Percentiles rank a stretch among this genome's conserved stretches.
phyloP scores from a whole-genome alignment of 2,113 vertebrate genomes.

The Origma solitaria region DNA sequence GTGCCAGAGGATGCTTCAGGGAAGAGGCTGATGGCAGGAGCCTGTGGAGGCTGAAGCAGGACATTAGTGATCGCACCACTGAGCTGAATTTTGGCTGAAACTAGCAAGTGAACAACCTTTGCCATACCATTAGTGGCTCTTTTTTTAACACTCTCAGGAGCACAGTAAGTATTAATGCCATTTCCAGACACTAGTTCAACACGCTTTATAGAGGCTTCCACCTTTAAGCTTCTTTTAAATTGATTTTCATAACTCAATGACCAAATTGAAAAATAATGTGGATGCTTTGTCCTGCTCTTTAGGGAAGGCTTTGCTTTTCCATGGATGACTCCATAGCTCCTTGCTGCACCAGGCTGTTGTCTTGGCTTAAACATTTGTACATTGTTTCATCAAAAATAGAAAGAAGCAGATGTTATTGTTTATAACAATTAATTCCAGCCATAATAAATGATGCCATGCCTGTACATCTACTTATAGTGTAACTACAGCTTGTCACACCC shows the following conservation, averaged over 20 bases:
- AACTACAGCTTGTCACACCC: accelerated
- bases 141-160: neutral
- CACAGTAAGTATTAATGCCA: neutral
- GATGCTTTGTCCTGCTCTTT: neutral
- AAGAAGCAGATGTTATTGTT: neutral
- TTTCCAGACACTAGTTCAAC: neutral
- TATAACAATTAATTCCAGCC: neutral
- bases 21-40: neutral
- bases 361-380: neutral
- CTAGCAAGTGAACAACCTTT: neutral
- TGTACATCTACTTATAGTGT: neutral
- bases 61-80: neutral
- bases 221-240: neutral
- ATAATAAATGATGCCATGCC: neutral
- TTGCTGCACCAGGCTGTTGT: neutral
- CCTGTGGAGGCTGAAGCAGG: neutral
- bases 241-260: neutral
- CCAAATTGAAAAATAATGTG: neutral
- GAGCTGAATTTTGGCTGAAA: neutral
- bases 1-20: neutral
- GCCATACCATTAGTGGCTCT: neutral
- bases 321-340: neutral
- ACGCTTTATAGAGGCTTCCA: neutral
- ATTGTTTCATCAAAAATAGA: neutral
- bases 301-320: neutral